phyloP scores from a whole-genome alignment of 2,797 vertebrate genomes.

The Gadopsis bispinosus region DNA sequence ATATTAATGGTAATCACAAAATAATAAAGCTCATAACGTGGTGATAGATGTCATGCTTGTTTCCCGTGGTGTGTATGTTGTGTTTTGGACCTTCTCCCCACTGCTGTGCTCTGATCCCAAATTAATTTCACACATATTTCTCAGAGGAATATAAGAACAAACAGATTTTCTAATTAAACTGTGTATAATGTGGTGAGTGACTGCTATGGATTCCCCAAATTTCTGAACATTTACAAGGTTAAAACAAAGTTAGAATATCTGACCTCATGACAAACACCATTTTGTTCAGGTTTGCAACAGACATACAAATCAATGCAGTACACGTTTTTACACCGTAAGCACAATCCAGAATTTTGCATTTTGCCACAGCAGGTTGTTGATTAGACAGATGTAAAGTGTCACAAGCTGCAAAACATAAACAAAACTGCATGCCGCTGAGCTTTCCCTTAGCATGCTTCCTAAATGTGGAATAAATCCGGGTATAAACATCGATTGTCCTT shows the following conservation, averaged over 20 bases:
- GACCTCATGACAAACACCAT: not conserved
- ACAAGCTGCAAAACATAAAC: not conserved
- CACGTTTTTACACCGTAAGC: not conserved
- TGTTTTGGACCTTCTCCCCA: not conserved
- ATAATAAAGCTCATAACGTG: not conserved
- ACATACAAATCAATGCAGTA: not conserved
- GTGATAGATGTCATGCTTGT: not conserved
- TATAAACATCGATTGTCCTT: not conserved
- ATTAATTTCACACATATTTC: constrained; percentile 13
- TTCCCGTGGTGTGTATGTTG: not conserved
- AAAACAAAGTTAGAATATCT: constrained; percentile 22
- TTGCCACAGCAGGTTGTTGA: not conserved
- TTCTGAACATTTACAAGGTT: constrained; percentile 5
- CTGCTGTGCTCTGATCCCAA: constrained; percentile 18
- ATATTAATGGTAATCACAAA: not conserved
- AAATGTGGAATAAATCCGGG: not conserved
- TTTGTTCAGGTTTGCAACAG: not conserved
- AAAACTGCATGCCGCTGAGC: not conserved
- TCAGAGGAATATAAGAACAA: not conserved
- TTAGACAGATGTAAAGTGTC: not conserved
- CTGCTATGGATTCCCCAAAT: constrained; percentile 10
- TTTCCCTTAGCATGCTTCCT: not conserved
- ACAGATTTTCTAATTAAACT: constrained; percentile 43
- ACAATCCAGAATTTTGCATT: not conserved
- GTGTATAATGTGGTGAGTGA: constrained; percentile 10